Evolutionary conservation across 2,797 vertebrate species (phyloP).

Genomic region (Cryptoprocta ferox): DNA sequence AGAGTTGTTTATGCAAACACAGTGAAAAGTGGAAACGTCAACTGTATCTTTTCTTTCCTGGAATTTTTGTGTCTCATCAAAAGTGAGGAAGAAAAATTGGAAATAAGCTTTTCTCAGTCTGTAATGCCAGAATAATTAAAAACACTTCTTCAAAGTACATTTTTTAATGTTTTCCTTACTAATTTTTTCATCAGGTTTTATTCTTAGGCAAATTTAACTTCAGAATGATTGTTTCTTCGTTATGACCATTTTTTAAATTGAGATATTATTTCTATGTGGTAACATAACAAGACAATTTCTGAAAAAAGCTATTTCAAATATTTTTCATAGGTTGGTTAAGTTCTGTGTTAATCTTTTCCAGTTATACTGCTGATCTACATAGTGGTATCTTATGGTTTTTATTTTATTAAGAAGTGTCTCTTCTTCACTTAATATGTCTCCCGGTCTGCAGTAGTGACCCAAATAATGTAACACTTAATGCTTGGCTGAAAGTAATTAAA

Average conservation of each 20-base stretch:
- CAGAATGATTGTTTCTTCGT: conserved; percentile 62
- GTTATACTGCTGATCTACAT: background rate
- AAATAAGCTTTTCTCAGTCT: conserved; percentile 79
- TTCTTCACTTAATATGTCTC: conserved; percentile 32
- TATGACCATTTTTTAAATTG: conserved; percentile 61
- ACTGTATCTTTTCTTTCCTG: conserved; percentile 73
- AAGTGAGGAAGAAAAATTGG: conserved; percentile 78
- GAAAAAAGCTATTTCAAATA: conserved; percentile 59
- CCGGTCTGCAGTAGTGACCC: background rate
- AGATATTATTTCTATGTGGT: conserved; percentile 53
- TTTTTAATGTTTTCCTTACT: conserved; percentile 79
- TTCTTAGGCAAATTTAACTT: conserved; percentile 76
- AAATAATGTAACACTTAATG: conserved; percentile 26
- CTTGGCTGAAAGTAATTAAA: conserved; percentile 36
- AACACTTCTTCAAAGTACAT: conserved; percentile 79
- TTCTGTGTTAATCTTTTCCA: background rate
- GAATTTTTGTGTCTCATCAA: conserved; percentile 74
- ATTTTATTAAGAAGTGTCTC: conserved; percentile 12
- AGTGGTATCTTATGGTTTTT: background rate
- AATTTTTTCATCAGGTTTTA: conserved; percentile 79
- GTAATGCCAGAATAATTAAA: conserved; percentile 77
- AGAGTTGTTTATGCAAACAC: conserved; percentile 77
- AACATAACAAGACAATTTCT: conserved; percentile 57
- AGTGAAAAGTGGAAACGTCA: conserved; percentile 82
- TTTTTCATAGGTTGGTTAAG: conserved; percentile 1